Evolutionary conservation across 2,113 vertebrate genomes (phyloP).

Genomic region (Cynocephalus volans): DNA sequence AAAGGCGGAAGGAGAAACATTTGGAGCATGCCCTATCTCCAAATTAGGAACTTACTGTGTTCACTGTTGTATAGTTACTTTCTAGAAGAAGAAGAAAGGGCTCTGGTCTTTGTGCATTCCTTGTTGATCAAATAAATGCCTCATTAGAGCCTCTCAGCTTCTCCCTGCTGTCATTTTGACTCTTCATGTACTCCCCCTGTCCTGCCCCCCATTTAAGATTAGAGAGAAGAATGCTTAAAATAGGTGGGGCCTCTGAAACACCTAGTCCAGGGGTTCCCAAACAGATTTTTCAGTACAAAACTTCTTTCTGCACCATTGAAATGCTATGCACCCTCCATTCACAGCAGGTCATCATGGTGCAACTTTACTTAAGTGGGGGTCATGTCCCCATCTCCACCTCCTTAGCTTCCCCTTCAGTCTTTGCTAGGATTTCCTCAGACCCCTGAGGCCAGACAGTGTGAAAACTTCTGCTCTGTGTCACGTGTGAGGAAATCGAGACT

Average conservation of each 20-base stretch:
- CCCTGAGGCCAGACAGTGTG: not conserved
- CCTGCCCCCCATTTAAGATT: not conserved
- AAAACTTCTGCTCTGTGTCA: not conserved
- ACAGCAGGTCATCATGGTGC: not conserved
- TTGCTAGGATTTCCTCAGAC: not conserved
- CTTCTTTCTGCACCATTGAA: not conserved
- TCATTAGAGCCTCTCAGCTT: not conserved
- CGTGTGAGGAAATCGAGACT: not conserved
- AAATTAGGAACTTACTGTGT: not conserved
- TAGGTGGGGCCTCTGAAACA: not conserved
- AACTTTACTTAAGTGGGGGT: not conserved
- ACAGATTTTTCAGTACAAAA: not conserved
- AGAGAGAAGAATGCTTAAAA: constrained; percentile 6
- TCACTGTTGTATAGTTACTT: not conserved
- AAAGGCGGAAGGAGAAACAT: not conserved
- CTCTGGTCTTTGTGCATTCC: not conserved
- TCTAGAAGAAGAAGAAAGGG: not conserved
- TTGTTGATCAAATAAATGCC: not conserved
- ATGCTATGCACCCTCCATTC: not conserved
- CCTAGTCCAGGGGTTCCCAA: not conserved
- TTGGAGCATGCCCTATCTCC: not conserved
- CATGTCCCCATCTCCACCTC: not conserved
- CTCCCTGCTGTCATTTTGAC: constrained; percentile 12
- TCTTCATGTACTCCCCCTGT: not conserved
- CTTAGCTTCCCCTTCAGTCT: not conserved